Percentiles rank a stretch among this genome's conserved stretches.
phyloP scores from a whole-genome alignment of 2,888 invertebrate species.

The Scaptomyza cyrtandrae region DNA sequence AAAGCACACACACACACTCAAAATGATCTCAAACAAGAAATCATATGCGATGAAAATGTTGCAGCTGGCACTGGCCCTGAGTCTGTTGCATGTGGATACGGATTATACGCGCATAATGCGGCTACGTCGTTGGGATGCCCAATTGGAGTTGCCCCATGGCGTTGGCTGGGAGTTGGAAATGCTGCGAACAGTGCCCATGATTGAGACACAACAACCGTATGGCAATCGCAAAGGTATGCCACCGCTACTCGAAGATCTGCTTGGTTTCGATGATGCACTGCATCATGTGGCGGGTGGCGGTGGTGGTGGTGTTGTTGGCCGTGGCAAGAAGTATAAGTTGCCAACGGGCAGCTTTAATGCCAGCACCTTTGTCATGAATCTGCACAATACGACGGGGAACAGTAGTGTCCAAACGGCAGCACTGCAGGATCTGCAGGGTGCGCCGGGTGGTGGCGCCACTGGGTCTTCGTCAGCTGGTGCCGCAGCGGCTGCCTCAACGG shows the following conservation, averaged over 20 bases:
- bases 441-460: conserved; percentile 29
- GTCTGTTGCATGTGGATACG: conserved; percentile 91
- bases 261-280: conserved; percentile 88
- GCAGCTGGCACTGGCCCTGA: conserved; percentile 91
- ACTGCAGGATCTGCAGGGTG: conserved; percentile 76
- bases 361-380: conserved; percentile 87
- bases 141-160: conserved; percentile 81
- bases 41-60: conserved; percentile 92
- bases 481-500: conserved; percentile 6
- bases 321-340: conserved; percentile 48
- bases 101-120: conserved; percentile 87
- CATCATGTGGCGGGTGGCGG: not conserved
- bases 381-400: conserved; percentile 82
- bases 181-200: conserved; percentile 82
- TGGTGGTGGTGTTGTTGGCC: not conserved
- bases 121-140: conserved; percentile 85
- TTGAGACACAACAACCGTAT: conserved; percentile 82
- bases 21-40: conserved; percentile 93
- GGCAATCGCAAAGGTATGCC: conserved; percentile 83
- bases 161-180: conserved; percentile 84
- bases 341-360: conserved; percentile 84
- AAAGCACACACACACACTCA: conserved; percentile 16
- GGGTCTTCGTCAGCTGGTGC: not conserved
- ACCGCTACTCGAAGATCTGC: conserved; percentile 84
- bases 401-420: conserved; percentile 80